Evolutionary conservation across 1,140 invertebrate genomes (phyloP), one percentile per base, ranked within the genome.

Genomic region (Whitmania pigra): DNA sequence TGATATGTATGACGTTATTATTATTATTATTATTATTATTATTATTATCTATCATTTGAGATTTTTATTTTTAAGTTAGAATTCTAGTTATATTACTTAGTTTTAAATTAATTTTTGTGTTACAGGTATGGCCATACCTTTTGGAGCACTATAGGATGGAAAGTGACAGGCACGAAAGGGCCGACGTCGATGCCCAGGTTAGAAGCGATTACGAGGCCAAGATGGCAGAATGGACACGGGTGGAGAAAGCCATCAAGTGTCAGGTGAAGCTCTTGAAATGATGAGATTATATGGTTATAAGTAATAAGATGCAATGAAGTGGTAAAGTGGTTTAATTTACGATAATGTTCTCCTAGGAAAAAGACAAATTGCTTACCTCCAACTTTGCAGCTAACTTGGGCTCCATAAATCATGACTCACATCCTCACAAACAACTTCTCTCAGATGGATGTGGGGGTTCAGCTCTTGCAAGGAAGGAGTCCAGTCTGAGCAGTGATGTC

Each of bases 161-260:
- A 36, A 89, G 88, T 77, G 87, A 88, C 15, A 74, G 81, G 9
- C 86, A 89, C 75, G 88, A 92, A 75, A 83, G 90, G 0, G 79
- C 83, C 29, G 85, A 88, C 73, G 85, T 89, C 72, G 89, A 92
- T 77, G 81, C 85, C 73, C 73, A 77, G 69, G 87, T 88, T 72
- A 85, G 87, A 75, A 86, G 88, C 69, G 86, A 87, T 73, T 93
- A 93, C 77, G 92, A 94, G 82, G 88, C 89, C 11, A 90, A 88
- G 3, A 92, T 93, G 90, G 92, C 90, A 0, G 92, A 94, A 79
- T 96, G 93, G 93, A 81, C 93, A 69, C 91, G 90, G 1, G 90
- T 95, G 0, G 93, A 95, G 80, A 91, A 91, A 0, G 93, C 94
- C 73, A 90, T 94, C 0, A 80, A 88, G 72, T 91, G 94, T 79